Evolutionary conservation across 1,140 invertebrate genomes (phyloP).

Genomic region (Drosophila subobscura): DNA sequence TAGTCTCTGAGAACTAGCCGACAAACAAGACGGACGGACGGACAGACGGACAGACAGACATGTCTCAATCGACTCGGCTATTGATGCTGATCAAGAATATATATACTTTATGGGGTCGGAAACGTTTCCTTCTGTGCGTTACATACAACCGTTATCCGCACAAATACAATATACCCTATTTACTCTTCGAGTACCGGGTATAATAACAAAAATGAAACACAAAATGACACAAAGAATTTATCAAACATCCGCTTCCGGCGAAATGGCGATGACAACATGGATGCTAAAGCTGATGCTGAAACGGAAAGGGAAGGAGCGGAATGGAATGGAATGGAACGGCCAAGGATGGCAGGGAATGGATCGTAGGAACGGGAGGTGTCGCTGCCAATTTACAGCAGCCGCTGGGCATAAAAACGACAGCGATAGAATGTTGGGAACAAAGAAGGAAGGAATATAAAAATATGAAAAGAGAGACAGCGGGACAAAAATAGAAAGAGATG

Average conservation of each 20-base stretch:
- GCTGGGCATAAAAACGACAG: constrained; percentile 16
- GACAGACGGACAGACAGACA: too few species aligned
- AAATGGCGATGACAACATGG: constrained; percentile 17
- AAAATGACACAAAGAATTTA: constrained; percentile 67
- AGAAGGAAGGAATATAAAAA: background rate
- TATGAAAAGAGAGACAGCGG: background rate
- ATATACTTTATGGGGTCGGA: too few species aligned
- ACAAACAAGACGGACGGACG: too few species aligned
- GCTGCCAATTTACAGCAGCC: constrained; percentile 48
- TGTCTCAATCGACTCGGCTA: too few species aligned
- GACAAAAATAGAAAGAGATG: background rate
- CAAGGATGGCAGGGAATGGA: background rate
- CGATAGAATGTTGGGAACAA: background rate
- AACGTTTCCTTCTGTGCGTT: too few species aligned
- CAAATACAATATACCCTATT: too few species aligned
- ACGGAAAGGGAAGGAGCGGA: background rate
- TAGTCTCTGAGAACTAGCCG: too few species aligned
- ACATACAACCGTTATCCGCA: too few species aligned
- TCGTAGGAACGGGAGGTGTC: constrained; percentile 12
- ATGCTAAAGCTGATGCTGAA: background rate
- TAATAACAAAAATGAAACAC: constrained; percentile 44
- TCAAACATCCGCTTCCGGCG: constrained; percentile 72
- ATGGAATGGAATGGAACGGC: background rate
- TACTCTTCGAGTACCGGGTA: too few species aligned
- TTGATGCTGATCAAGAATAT: too few species aligned